These are phyloP conservation scores for Glareola pratincola DNA, from an alignment of 2,113 vertebrate genomes.

Conservation along the genomic window DNA sequence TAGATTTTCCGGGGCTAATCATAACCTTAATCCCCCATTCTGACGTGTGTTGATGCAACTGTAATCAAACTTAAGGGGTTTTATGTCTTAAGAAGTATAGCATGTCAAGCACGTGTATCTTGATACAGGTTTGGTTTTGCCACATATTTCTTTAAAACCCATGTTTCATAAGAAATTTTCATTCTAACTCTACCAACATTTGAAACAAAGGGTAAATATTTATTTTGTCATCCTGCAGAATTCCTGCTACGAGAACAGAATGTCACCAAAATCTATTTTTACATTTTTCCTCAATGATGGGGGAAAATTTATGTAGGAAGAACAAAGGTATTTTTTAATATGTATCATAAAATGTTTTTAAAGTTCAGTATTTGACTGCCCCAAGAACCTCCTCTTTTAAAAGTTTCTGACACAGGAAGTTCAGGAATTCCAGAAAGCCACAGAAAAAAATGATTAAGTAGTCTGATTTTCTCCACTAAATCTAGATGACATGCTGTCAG, in stretches of 20 bases:
- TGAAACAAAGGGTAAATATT: not conserved
- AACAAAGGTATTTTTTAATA: not conserved
- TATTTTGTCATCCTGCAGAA: not conserved
- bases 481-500: not conserved
- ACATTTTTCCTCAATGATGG: accelerated
- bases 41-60: constrained; percentile 39
- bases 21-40: not conserved
- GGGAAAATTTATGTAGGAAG: accelerated
- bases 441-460: not conserved
- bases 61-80: constrained; percentile 63
- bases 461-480: not conserved
- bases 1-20: constrained; percentile 57
- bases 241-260: not conserved
- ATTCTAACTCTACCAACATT: not conserved
- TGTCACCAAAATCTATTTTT: not conserved
- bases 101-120: not conserved
- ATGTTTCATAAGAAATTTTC: not conserved
- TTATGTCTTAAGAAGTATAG: not conserved
- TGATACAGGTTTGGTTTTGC: not conserved
- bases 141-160: not conserved
- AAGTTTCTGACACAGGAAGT: not conserved
- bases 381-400: not conserved
- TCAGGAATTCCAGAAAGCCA: not conserved
- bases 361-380: not conserved
- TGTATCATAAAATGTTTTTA: not conserved